A percentile compares a stretch with the other conserved stretches of the same genome.
Conservation (phyloP, 1,140 invertebrate genomes). For the Rhagoletis pomonella region DNA sequence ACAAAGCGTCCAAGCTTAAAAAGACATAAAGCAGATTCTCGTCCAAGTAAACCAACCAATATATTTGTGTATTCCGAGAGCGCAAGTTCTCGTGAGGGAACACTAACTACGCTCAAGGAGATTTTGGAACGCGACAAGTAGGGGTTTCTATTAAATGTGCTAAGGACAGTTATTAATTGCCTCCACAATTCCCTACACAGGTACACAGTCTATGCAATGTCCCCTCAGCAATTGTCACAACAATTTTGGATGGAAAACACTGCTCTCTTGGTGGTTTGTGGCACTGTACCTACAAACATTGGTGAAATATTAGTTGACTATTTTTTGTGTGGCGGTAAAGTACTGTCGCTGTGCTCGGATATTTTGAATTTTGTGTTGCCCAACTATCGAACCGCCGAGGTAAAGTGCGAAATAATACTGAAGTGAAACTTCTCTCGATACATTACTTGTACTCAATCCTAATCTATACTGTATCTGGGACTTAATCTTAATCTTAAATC, state of each 20-base stretch:
- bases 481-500: too few relatives aligned
- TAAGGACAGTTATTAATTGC: conserved; percentile 74
- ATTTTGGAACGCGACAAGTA: conserved; percentile 56
- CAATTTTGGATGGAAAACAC: conserved; percentile 84
- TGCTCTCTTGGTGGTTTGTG: conserved; percentile 85
- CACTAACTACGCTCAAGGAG: conserved; percentile 53
- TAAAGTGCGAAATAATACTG: conserved; percentile 60
- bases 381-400: conserved; percentile 87
- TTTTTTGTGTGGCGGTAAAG: conserved; percentile 82
- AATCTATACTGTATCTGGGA: too few relatives aligned
- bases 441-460: too few relatives aligned
- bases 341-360: conserved; percentile 90
- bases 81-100: conserved; percentile 79
- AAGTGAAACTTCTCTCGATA: neutral
- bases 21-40: conserved; percentile 64
- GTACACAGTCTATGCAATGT: conserved; percentile 85
- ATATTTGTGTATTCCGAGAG: conserved; percentile 89
- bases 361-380: conserved; percentile 84
- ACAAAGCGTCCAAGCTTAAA: conserved; percentile 61
- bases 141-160: neutral
- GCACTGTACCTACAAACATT: conserved; percentile 80
- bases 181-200: conserved; percentile 73
- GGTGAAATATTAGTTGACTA: conserved; percentile 83
- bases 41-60: conserved; percentile 83
- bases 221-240: conserved; percentile 77